Percentiles rank a stretch among this genome's conserved stretches.
Conservation (phyloP, 1,140 invertebrate species). For the Drosophila bipectinata region DNA sequence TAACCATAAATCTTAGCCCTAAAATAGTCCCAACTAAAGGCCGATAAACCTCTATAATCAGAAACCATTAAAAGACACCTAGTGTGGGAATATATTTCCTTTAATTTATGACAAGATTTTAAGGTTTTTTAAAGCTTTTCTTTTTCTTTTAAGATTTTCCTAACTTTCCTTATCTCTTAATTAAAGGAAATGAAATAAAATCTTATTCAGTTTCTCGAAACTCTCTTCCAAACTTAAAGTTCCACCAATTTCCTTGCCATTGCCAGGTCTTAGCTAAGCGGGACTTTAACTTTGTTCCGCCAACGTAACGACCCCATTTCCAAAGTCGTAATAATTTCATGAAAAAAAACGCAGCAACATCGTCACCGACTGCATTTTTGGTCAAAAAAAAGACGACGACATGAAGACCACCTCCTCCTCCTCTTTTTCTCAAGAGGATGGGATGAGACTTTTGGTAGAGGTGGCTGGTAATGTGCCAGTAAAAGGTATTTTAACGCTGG, state of each 20-base stretch:
- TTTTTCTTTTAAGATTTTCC: too few species aligned
- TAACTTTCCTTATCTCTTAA: background rate
- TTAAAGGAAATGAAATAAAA: constrained; percentile 2
- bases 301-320: constrained; percentile 73
- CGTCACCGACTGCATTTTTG: constrained; percentile 55
- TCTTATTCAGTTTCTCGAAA: background rate
- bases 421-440: background rate
- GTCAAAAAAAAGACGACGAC: too few species aligned
- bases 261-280: constrained; percentile 15
- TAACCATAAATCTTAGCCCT: too few species aligned
- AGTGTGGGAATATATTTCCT: background rate
- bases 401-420: too few species aligned
- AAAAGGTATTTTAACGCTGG: constrained; percentile 81
- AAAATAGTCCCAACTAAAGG: too few species aligned
- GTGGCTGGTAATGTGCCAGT: constrained; percentile 72
- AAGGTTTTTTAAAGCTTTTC: too few species aligned
- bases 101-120: too few species aligned
- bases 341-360: constrained; percentile 67
- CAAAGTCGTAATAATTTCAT: constrained; percentile 81
- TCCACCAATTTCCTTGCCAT: constrained; percentile 54
- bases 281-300: constrained; percentile 39
- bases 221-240: constrained; percentile 1
- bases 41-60: too few species aligned
- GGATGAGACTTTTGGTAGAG: background rate
- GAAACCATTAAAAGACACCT: too few species aligned